phyloP scores from a whole-genome alignment of 2,797 vertebrate genomes.

The Aphelocoma californica region DNA sequence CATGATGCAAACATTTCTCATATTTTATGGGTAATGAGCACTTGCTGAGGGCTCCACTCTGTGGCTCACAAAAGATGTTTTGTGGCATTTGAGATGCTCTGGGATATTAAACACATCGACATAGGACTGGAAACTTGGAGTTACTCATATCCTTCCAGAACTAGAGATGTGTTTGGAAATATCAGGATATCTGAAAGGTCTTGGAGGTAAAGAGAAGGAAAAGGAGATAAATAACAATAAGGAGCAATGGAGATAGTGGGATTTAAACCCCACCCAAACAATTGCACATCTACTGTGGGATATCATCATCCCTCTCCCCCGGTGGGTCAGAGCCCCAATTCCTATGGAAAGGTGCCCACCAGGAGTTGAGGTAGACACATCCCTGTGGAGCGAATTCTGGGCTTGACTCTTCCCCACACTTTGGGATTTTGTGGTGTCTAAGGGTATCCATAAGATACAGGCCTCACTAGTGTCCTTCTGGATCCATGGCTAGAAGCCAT shows the following conservation, averaged over 20 bases:
- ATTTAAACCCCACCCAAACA: background rate
- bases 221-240: background rate
- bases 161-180: background rate
- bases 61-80: background rate
- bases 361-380: background rate
- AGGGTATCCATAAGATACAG: too few species aligned
- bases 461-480: background rate
- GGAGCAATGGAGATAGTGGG: background rate
- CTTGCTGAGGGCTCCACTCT: accelerated
- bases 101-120: background rate
- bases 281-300: background rate
- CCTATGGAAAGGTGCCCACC: background rate
- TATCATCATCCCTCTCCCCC: background rate
- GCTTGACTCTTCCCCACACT: background rate
- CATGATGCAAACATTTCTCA: accelerated
- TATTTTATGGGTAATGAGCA: background rate
- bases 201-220: background rate
- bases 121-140: background rate
- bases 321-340: background rate
- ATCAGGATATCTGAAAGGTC: background rate
- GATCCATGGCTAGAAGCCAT: background rate
- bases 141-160: background rate
- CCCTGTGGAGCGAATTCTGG: background rate
- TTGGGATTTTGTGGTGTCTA: background rate
- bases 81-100: background rate